phyloP scores from a whole-genome alignment of 2,113 vertebrate species.

The Nothoprocta pentlandii region DNA sequence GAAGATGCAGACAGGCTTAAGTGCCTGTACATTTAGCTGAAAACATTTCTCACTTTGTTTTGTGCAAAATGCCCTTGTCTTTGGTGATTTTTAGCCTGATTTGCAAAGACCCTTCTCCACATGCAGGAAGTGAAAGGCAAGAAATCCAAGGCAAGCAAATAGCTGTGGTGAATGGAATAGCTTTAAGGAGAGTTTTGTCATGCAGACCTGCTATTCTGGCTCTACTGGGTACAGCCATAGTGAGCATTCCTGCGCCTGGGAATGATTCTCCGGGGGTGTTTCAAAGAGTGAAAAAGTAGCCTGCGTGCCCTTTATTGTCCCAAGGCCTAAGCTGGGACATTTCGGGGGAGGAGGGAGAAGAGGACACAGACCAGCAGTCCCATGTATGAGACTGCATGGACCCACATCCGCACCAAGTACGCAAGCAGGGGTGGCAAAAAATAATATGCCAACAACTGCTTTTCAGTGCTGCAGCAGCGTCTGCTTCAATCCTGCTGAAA shows the following conservation, averaged over 20 bases:
- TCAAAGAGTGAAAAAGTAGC: slow-evolving; percentile 67
- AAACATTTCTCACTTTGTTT: background rate
- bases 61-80: background rate
- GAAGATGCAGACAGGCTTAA: background rate
- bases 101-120: background rate
- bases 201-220: slow-evolving; percentile 65
- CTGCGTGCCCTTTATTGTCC: slow-evolving; percentile 67
- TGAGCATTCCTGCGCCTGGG: slow-evolving; percentile 68
- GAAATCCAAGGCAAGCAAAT: slow-evolving; percentile 58
- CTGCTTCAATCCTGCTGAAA: background rate
- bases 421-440: slow-evolving; percentile 30
- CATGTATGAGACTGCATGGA: background rate
- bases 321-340: slow-evolving; percentile 51
- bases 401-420: background rate
- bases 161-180: slow-evolving; percentile 29
- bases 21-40: background rate
- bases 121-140: slow-evolving; percentile 50
- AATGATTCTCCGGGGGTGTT: slow-evolving; percentile 68
- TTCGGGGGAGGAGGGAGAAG: slow-evolving; percentile 55
- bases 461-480: background rate
- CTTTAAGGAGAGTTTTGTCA: slow-evolving; percentile 67
- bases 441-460: slow-evolving; percentile 47
- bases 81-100: background rate
- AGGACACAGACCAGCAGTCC: background rate
- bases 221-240: slow-evolving; percentile 57